Evolutionary conservation across 2,113 vertebrate species (phyloP).

Genomic region (Myiopsitta monachus): DNA sequence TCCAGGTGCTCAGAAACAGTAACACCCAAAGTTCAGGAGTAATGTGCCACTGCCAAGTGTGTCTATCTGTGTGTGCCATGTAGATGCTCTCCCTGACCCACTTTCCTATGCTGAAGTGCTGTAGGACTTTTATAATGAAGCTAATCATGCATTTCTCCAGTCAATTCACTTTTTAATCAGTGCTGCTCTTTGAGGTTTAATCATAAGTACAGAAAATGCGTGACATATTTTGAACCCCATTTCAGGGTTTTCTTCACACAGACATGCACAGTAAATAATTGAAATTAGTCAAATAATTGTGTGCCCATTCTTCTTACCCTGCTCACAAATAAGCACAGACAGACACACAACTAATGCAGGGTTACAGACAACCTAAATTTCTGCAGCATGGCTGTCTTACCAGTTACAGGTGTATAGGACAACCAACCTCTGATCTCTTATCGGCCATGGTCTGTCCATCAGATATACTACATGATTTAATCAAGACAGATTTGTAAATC

Average conservation of each 20-base stretch:
- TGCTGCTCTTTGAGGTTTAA: not conserved
- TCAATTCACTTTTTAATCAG: not conserved
- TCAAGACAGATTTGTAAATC: not conserved
- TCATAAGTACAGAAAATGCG: not conserved
- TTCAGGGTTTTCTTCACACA: not conserved
- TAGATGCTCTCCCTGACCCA: accelerated
- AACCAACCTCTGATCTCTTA: not conserved
- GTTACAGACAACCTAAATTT: not conserved
- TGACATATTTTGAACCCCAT: not conserved
- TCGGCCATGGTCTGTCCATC: not conserved
- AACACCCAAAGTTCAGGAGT: not conserved
- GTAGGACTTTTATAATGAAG: not conserved
- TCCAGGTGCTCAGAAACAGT: not conserved
- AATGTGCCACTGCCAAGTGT: not conserved
- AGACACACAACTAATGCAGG: not conserved
- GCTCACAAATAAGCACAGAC: not conserved
- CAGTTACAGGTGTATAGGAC: not conserved
- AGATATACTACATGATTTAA: not conserved
- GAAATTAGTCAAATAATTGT: not conserved
- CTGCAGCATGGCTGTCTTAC: not conserved
- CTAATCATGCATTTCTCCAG: not conserved
- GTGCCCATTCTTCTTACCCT: not conserved
- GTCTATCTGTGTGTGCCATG: not conserved
- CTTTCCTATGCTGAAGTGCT: not conserved
- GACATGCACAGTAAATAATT: not conserved